Base-by-base conservation (phyloP, 1,140 invertebrate species). In the Chironomus striatipennis region DNA sequence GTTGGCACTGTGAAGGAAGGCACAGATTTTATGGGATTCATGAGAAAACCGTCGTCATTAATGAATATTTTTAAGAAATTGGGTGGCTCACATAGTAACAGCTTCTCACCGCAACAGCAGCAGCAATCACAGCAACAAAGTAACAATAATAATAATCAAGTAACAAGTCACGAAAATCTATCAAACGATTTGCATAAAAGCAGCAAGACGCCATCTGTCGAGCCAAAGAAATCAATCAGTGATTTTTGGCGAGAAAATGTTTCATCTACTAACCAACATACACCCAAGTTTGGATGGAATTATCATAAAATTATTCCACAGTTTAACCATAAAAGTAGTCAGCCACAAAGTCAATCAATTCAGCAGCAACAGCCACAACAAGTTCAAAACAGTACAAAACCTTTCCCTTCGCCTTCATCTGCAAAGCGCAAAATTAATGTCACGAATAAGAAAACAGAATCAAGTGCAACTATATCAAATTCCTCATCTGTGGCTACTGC, bases 221-320 rank as follows among this genome's bases (percentile, higher is more conserved):
- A 70, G 20, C 65, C 73, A 70, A 82, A 82, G 20, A 80, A 82
- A 75, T 72, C 79, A n/a, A 78, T 82, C 77, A 82, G 81, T 74
- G 80, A 81, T 12, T 82, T 82, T 75, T 82, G 81, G 81, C 77
- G 77, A 42, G 81, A 82, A 24, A 82, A 82, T 77, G 74, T 82
- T 0, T 42, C 43, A 6, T 67, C 47, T 8, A 43, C 43, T 42
- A 17, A 78, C 74, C 75, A 73, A 1, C 65, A 70, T 20, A 9
- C 65, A 7, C 65, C 17, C 2, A 74, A 81, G 2, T 78, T 79
- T 4, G 78, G 81, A 9, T 82, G 81, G 81, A 82, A 82, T 77
- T 82, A 82, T 74, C 80, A 82, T 73, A 82, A 82, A 76, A 82
- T 82, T 5, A 81, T 79, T 34, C 81, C 1, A 2, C 80, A 77